A percentile compares a stretch with the other conserved stretches of the same genome.
These are phyloP conservation scores for Callithrix jacchus DNA, from an alignment of 2,113 vertebrate species.

Conservation along the genomic window DNA sequence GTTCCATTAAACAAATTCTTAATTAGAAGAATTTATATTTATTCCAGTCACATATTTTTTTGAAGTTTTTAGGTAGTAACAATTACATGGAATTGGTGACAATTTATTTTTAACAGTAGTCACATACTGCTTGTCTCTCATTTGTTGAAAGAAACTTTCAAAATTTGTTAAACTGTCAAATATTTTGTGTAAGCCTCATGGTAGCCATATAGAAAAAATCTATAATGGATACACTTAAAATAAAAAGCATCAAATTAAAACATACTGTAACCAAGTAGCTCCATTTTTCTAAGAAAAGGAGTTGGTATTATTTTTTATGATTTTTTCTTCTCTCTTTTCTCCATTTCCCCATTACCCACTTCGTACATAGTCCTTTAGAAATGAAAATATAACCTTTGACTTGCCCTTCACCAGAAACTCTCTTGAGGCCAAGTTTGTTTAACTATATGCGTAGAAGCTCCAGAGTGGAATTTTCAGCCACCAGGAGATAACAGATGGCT, in stretches of 20 bases:
- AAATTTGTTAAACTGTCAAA: background rate
- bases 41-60: background rate
- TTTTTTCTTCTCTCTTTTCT: too few relatives aligned
- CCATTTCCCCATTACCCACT: too few relatives aligned
- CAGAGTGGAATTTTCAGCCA: too few relatives aligned
- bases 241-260: background rate
- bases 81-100: background rate
- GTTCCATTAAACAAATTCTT: background rate
- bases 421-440: too few relatives aligned
- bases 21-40: background rate
- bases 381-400: too few relatives aligned
- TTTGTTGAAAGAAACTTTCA: background rate
- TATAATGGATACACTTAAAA: background rate
- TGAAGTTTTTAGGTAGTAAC: background rate
- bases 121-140: background rate
- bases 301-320: too few relatives aligned
- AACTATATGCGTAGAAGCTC: too few relatives aligned
- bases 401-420: too few relatives aligned
- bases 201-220: background rate
- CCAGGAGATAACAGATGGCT: too few relatives aligned
- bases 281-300: too few relatives aligned
- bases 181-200: background rate
- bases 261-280: too few relatives aligned
- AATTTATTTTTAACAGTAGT: constrained; percentile 23
- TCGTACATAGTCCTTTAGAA: too few relatives aligned